Percentiles rank a stretch among this genome's conserved stretches.
Evolutionary conservation across 2,113 vertebrate genomes (phyloP).

Genomic region (Phycodurus eques): DNA sequence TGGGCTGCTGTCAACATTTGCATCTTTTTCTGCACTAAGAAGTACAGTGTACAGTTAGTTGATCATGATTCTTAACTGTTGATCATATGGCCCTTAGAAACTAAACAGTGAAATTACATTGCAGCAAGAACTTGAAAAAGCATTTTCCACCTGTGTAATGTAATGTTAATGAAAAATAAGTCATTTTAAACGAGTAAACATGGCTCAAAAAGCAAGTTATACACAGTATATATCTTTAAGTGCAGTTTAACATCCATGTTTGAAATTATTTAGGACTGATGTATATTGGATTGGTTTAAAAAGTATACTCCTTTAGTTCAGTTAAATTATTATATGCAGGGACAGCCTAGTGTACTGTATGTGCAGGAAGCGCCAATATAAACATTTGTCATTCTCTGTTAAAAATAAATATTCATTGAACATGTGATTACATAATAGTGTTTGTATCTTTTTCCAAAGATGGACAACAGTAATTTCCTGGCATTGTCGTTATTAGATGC

Average conservation of each 20-base stretch:
- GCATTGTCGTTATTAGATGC: slow-evolving; percentile 3
- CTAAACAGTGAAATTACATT: not conserved
- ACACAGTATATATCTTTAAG: not conserved
- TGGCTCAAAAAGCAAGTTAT: not conserved
- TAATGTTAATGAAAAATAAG: too few relatives aligned
- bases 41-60: not conserved
- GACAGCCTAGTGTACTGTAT: not conserved
- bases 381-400: not conserved
- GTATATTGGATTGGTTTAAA: not conserved
- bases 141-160: not conserved
- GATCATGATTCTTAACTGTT: not conserved
- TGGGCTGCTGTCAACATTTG: not conserved
- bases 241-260: not conserved
- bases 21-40: not conserved
- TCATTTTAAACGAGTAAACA: not conserved
- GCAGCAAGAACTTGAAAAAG: not conserved
- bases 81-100: not conserved
- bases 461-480: not conserved
- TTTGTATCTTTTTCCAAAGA: not conserved
- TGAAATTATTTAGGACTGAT: not conserved
- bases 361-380: not conserved
- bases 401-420: not conserved
- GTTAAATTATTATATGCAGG: too few relatives aligned
- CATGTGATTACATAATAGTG: not conserved
- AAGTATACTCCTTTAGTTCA: not conserved